Conservation (phyloP, 1,140 invertebrate genomes). For the Plutomurus gul region DNA sequence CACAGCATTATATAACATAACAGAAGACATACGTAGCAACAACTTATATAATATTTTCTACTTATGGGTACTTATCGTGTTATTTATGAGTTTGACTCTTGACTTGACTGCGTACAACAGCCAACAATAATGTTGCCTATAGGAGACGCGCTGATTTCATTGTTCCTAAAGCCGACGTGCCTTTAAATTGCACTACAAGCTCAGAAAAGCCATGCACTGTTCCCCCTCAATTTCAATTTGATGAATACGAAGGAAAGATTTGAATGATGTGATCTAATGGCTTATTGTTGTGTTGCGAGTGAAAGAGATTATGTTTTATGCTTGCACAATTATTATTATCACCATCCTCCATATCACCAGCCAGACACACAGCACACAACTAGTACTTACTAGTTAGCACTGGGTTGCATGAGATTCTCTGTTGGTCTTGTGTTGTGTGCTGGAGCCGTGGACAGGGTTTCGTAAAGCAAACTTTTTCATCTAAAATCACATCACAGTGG, state of each 20-base stretch:
- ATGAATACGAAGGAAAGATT: background rate
- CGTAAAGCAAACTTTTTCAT: too few relatives aligned
- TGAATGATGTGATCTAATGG: background rate
- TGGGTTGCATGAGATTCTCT: too few relatives aligned
- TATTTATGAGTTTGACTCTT: slow-evolving; percentile 13
- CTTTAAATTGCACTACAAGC: background rate
- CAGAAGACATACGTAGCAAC: background rate
- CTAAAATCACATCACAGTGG: too few relatives aligned
- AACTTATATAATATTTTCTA: slow-evolving; percentile 26
- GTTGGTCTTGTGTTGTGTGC: too few relatives aligned
- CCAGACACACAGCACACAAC: too few relatives aligned
- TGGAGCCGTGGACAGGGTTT: too few relatives aligned
- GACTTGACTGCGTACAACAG: background rate
- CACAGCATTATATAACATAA: too few relatives aligned
- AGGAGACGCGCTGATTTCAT: background rate
- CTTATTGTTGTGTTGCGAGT: background rate
- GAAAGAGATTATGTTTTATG: background rate
- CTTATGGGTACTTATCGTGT: background rate
- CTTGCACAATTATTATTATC: background rate
- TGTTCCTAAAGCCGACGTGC: too few relatives aligned
- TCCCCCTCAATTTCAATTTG: background rate
- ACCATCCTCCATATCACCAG: background rate
- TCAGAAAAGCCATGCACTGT: background rate
- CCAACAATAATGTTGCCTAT: background rate
- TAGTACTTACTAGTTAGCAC: too few relatives aligned